phyloP scores from a whole-genome alignment of 2,113 vertebrate species.

The Tichodroma muraria region DNA sequence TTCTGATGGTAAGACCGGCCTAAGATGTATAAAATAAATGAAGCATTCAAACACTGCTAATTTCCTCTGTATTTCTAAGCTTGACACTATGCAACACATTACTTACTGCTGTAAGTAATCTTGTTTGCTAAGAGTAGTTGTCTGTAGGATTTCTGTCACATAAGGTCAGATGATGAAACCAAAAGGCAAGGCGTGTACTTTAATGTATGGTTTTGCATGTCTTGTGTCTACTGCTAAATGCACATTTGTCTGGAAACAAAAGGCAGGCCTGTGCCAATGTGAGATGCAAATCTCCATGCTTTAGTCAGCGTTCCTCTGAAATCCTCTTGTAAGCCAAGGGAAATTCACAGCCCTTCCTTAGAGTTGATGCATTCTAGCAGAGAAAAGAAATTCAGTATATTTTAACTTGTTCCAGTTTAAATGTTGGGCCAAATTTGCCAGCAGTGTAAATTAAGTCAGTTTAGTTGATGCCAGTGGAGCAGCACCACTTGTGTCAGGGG shows the following conservation, averaged over 20 bases:
- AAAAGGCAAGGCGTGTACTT: not conserved
- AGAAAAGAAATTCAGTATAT: not conserved
- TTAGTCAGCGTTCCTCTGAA: not conserved
- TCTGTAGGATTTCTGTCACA: not conserved
- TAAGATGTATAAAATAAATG: not conserved
- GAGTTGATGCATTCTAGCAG: not conserved
- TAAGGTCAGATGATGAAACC: not conserved
- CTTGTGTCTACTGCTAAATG: not conserved
- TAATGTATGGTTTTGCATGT: not conserved
- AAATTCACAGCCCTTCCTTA: not conserved
- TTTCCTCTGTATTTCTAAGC: not conserved
- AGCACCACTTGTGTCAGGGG: not conserved
- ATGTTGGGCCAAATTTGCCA: not conserved
- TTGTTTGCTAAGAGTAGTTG: not conserved
- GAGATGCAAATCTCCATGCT: not conserved
- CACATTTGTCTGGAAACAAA: not conserved
- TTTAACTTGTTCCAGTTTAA: not conserved
- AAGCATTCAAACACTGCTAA: not conserved
- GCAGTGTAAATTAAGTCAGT: not conserved
- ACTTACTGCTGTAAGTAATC: not conserved
- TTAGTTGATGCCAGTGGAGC: not conserved
- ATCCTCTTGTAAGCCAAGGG: not conserved
- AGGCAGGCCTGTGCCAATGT: not conserved
- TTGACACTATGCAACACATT: not conserved
- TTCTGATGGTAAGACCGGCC: not conserved